These are phyloP conservation scores for Stegostoma tigrinum DNA, from an alignment of 2,113 vertebrate species.

Conservation along the genomic window DNA sequence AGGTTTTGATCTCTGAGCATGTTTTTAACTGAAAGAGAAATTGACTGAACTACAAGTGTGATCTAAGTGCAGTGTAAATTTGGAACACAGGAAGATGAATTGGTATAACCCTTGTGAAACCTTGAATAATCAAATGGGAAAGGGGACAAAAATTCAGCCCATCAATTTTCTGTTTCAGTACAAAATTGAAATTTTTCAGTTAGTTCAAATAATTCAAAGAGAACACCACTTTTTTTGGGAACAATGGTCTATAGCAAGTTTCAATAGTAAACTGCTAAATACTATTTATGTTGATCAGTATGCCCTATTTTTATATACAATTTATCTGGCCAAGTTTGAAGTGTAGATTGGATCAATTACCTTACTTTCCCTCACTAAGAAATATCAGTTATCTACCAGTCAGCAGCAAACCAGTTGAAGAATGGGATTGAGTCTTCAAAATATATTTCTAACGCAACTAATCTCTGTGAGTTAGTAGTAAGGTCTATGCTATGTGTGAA, in stretches of 20 bases:
- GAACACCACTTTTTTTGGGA: too few species aligned
- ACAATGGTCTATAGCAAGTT: not conserved
- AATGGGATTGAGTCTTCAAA: not conserved
- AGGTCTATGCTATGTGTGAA: constrained; percentile 32
- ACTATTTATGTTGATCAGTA: not conserved
- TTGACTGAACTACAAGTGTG: not conserved
- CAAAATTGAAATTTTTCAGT: not conserved
- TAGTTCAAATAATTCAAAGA: not conserved
- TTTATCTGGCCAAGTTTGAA: not conserved
- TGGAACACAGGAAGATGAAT: not conserved
- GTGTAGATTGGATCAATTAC: not conserved
- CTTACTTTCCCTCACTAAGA: too few species aligned
- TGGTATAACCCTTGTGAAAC: not conserved
- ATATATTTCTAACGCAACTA: not conserved
- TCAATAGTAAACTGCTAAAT: not conserved
- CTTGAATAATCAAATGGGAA: not conserved
- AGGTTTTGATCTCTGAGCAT: not conserved
- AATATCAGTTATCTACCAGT: too few species aligned
- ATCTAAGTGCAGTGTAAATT: too few species aligned
- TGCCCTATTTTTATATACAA: not conserved
- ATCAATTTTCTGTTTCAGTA: too few species aligned
- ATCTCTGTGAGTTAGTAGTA: not conserved
- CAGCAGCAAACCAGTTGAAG: not conserved
- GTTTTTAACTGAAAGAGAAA: not conserved
- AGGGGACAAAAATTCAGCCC: not conserved